Conservation (phyloP, 2,888 invertebrate genomes). For the Pristionchus japonicus region DNA sequence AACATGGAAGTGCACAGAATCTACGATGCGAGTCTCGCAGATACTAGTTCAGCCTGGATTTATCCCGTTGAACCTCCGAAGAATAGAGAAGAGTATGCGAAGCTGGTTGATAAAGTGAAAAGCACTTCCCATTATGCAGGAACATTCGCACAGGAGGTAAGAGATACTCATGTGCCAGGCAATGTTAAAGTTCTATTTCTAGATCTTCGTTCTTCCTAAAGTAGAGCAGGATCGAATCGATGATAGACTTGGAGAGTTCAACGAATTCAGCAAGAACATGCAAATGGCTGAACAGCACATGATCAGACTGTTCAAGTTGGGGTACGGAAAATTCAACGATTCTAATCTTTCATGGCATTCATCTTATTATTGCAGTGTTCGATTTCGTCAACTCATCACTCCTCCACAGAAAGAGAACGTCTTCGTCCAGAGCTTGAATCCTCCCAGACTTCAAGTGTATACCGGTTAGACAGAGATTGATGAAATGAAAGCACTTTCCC, state of each 20-base stretch:
- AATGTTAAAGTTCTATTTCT: not conserved
- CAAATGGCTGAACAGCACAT: not conserved
- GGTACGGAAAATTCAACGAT: not conserved
- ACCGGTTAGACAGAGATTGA: not conserved
- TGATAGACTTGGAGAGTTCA: not conserved
- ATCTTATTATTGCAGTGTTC: not conserved
- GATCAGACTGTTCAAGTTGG: not conserved
- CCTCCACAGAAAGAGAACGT: not conserved
- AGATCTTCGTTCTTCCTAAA: not conserved
- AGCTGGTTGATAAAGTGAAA: not conserved
- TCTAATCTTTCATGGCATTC: not conserved
- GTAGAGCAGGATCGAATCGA: not conserved
- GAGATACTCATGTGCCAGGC: not conserved
- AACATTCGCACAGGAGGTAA: not conserved
- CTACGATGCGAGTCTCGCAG: not conserved
- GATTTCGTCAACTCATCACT: not conserved
- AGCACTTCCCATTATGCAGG: not conserved
- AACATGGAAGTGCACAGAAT: not conserved
- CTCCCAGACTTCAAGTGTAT: not conserved
- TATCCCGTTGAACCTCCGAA: constrained; percentile 1
- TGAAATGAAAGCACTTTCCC: too few relatives aligned
- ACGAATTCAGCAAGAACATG: not conserved
- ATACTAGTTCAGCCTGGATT: constrained; percentile 20
- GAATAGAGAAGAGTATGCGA: not conserved
- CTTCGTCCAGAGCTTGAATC: not conserved